Conservation (phyloP, 2,113 vertebrate species). For the Bufo bufo region DNA sequence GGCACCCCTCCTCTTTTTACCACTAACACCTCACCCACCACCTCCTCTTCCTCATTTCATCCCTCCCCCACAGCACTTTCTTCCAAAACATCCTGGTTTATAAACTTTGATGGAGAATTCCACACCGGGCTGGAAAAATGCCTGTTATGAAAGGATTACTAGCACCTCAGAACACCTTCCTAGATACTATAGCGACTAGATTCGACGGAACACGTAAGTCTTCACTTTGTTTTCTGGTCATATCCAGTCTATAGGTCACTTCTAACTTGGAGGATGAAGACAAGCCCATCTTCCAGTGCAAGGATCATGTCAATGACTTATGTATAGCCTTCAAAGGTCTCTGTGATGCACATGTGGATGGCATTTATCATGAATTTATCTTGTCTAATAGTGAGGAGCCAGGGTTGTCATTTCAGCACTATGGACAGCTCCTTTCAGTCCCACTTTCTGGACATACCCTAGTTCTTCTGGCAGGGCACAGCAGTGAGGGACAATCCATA, state of each 20-base stretch:
- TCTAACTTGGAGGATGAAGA: too few relatives aligned
- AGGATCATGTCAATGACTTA: background rate
- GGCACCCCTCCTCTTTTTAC: constrained; percentile 16
- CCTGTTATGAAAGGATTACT: constrained; percentile 99
- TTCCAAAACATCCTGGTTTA: constrained; percentile 64
- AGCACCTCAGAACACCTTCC: constrained; percentile 97
- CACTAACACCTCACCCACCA: constrained; percentile 45
- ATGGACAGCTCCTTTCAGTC: background rate
- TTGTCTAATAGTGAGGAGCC: background rate
- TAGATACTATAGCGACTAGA: constrained; percentile 96
- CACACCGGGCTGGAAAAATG: constrained; percentile 88
- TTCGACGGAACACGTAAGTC: constrained; percentile 99
- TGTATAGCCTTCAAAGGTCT: background rate
- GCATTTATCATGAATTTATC: background rate
- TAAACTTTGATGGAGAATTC: constrained; percentile 96
- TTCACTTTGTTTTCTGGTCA: background rate
- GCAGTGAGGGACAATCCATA: background rate
- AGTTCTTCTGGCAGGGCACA: background rate
- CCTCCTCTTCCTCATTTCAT: constrained; percentile 24
- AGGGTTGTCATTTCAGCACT: constrained; percentile 10
- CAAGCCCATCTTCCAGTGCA: too few relatives aligned
- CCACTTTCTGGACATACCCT: background rate
- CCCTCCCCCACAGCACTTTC: constrained; percentile 61
- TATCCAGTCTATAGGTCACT: background rate
- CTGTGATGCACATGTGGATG: background rate